A percentile compares a stretch with the other conserved stretches of the same genome.
These are phyloP conservation scores for Paradoxurus hermaphroditus DNA, from an alignment of 2,113 vertebrate species.

Conservation along the genomic window DNA sequence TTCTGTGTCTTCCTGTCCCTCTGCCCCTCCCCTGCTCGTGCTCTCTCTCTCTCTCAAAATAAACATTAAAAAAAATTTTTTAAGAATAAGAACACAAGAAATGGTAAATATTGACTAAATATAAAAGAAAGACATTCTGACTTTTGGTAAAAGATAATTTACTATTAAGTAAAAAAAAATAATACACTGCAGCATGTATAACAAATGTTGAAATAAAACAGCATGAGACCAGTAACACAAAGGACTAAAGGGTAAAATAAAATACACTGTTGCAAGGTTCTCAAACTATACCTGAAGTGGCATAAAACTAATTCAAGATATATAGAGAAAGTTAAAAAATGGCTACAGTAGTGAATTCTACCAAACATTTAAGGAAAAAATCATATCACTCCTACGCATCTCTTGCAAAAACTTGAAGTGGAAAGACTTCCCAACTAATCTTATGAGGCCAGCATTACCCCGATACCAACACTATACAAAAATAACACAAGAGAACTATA, in stretches of 20 bases:
- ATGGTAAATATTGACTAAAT: background rate
- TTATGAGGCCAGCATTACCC: background rate
- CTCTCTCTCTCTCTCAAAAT: too few species aligned
- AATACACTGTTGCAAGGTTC: background rate
- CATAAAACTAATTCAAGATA: background rate
- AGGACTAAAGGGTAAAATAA: background rate
- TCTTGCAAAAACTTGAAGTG: background rate
- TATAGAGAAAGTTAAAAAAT: background rate
- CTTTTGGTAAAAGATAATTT: background rate
- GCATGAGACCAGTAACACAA: background rate
- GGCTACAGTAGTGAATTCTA: background rate
- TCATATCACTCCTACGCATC: background rate
- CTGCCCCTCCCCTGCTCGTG: too few species aligned
- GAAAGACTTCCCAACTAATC: background rate
- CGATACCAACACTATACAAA: background rate
- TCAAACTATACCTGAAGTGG: background rate
- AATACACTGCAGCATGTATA: background rate
- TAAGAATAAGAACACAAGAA: background rate
- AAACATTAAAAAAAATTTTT: too few species aligned
- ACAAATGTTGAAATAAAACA: background rate
- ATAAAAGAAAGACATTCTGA: background rate
- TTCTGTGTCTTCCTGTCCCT: too few species aligned
- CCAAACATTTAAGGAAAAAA: background rate
- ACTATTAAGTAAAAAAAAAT: background rate
- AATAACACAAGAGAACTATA: background rate